A percentile compares a stretch with the other conserved stretches of the same genome.
Evolutionary conservation across 2,797 vertebrate genomes (phyloP).

Genomic region (Varecia variegata): DNA sequence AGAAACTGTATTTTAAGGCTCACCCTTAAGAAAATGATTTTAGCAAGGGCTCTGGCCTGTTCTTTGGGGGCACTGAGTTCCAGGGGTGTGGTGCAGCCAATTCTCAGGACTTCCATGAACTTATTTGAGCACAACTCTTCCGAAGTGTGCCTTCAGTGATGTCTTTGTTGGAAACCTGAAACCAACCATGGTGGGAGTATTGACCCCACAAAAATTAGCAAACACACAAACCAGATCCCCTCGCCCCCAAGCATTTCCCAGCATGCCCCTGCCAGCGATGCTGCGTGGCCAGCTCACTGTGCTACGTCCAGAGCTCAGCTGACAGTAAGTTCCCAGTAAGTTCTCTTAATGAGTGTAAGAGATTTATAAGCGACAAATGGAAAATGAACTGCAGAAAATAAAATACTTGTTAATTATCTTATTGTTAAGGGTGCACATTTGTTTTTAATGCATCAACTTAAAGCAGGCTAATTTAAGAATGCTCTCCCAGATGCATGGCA

Average conservation of each 20-base stretch:
- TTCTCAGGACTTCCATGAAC: background rate
- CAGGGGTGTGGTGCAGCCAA: background rate
- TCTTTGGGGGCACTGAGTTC: background rate
- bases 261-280: background rate
- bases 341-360: background rate
- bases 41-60: background rate
- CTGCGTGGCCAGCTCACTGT: background rate
- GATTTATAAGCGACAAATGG: background rate
- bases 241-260: background rate
- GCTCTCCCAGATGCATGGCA: fast-evolving
- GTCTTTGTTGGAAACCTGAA: background rate
- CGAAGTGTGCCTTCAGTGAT: background rate
- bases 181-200: background rate
- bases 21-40: background rate
- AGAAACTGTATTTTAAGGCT: background rate
- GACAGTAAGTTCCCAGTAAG: background rate
- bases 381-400: background rate
- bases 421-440: background rate
- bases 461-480: background rate
- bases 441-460: background rate
- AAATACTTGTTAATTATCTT: background rate
- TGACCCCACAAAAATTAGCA: background rate
- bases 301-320: background rate
- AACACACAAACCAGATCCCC: background rate
- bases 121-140: background rate